These are phyloP conservation scores for Coelinius sp. DNA, from an alignment of 2,888 invertebrate species.

Conservation along the genomic window DNA sequence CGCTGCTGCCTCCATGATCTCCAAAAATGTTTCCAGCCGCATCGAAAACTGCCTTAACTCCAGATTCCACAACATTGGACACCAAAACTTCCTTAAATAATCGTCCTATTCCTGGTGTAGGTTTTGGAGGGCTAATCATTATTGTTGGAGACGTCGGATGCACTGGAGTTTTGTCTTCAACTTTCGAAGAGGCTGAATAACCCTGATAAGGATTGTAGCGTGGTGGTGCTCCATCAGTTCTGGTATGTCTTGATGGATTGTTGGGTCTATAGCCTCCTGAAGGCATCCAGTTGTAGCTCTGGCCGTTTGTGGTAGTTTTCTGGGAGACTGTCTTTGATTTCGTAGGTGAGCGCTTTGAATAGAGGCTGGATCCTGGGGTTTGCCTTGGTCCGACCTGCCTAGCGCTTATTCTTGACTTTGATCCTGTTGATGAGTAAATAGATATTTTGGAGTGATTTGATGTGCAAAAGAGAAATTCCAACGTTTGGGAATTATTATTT, in stretches of 20 bases:
- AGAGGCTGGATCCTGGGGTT: slow-evolving; percentile 44
- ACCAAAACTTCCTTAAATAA: slow-evolving; percentile 68
- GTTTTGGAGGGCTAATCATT: slow-evolving; percentile 53
- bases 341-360: slow-evolving; percentile 66
- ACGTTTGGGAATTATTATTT: no score
- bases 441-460: no score
- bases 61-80: slow-evolving; percentile 65
- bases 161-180: slow-evolving; percentile 51
- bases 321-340: slow-evolving; percentile 51
- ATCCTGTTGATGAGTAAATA: no score
- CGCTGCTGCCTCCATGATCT: slow-evolving; percentile 34
- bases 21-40: slow-evolving; percentile 62
- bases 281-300: slow-evolving; percentile 49
- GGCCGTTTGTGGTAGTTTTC: slow-evolving; percentile 61
- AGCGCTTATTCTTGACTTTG: slow-evolving; percentile 58
- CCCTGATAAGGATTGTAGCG: slow-evolving; percentile 49
- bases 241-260: slow-evolving; percentile 39
- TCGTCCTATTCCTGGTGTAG: slow-evolving; percentile 66
- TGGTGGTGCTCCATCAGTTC: slow-evolving; percentile 23
- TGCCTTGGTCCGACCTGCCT: slow-evolving; percentile 61
- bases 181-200: slow-evolving; percentile 39
- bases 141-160: slow-evolving; percentile 59
- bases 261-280: slow-evolving; percentile 56
- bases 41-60: slow-evolving; percentile 65
- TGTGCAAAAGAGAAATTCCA: no score